These are phyloP conservation scores for Exephanes ischioxanthus DNA, from an alignment of 2,888 invertebrate species.

Conservation along the genomic window DNA sequence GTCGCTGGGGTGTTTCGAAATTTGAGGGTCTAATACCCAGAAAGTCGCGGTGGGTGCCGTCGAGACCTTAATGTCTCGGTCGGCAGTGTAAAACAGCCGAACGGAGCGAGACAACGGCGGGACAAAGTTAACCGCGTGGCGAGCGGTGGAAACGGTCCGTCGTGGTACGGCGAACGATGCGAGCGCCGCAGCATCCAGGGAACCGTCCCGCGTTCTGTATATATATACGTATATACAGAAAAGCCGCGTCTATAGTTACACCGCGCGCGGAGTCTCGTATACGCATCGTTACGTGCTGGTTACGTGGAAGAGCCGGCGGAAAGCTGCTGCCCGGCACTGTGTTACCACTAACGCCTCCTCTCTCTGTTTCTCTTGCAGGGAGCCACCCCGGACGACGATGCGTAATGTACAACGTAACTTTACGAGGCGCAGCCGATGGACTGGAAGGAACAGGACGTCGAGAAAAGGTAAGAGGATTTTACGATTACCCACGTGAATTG, in stretches of 20 bases:
- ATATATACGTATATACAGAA: constrained; percentile 19
- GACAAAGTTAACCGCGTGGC: background rate
- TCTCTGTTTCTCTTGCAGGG: constrained; percentile 63
- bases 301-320: constrained; percentile 58
- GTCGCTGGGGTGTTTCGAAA: constrained; percentile 23
- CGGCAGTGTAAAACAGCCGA: constrained; percentile 1
- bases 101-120: constrained; percentile 69
- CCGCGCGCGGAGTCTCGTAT: constrained; percentile 14
- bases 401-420: constrained; percentile 73
- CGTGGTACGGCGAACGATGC: constrained; percentile 17
- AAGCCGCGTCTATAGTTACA: constrained; percentile 20
- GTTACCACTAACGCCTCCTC: constrained; percentile 54
- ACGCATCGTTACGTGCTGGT: constrained; percentile 52
- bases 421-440: constrained; percentile 71
- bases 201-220: background rate
- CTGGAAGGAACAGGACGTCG: constrained; percentile 60
- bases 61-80: background rate
- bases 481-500: constrained; percentile 59
- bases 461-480: constrained; percentile 64
- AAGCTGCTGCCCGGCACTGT: constrained; percentile 40
- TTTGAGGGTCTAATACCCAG: constrained; percentile 29
- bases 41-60: constrained; percentile 1
- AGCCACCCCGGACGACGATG: constrained; percentile 67
- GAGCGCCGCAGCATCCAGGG: constrained; percentile 23
- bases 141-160: constrained; percentile 38